Evolutionary conservation across 2,113 vertebrate genomes (phyloP).

Genomic region (Sapajus apella): DNA sequence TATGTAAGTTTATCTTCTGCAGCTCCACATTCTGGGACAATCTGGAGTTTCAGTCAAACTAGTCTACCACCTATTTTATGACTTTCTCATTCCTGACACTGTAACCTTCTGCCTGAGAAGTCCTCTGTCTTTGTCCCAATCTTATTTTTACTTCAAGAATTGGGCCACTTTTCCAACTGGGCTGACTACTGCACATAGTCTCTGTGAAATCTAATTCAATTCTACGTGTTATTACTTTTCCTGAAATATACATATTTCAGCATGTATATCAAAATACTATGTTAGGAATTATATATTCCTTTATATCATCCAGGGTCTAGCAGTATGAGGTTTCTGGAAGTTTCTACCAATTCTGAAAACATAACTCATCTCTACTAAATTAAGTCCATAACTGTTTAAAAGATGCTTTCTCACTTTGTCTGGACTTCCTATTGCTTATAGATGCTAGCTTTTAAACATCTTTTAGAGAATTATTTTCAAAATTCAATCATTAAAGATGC

Average conservation of each 20-base stretch:
- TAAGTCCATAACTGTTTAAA: not conserved
- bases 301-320: not conserved
- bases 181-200: not conserved
- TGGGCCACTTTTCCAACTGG: not conserved
- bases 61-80: not conserved
- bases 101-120: not conserved
- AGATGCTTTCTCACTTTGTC: not conserved
- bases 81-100: not conserved
- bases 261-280: not conserved
- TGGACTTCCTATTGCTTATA: not conserved
- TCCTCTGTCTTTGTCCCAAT: not conserved
- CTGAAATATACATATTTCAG: not conserved
- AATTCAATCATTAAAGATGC: not conserved
- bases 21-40: too few relatives aligned
- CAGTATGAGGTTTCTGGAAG: not conserved
- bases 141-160: not conserved
- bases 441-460: not conserved
- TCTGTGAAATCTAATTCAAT: not conserved
- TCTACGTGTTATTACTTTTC: not conserved
- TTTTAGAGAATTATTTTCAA: not conserved
- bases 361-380: not conserved
- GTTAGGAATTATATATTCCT: not conserved
- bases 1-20: not conserved
- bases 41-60: not conserved
- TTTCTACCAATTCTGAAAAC: not conserved